These are phyloP conservation scores for Penaeus japonicus DNA, from an alignment of 1,140 invertebrate genomes.

Conservation along the genomic window DNA sequence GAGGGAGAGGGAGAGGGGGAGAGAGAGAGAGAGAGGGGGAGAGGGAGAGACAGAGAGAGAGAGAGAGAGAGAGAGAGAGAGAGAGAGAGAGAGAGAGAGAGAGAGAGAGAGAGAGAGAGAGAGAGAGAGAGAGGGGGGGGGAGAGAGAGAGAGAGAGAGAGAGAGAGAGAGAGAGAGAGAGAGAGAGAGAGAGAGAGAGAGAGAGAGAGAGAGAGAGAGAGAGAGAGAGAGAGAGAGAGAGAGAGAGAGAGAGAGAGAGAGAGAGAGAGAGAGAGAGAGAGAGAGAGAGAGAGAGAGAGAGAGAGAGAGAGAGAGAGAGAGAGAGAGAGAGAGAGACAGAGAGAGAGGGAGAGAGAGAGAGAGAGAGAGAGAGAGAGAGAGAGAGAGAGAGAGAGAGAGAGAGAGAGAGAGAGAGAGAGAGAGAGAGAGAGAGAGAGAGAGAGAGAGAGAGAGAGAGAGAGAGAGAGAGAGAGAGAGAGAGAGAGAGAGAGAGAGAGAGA, in stretches of 20 bases:
- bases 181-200: background rate
- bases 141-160: background rate
- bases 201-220: background rate
- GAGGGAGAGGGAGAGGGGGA: background rate
- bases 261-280: background rate
- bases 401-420: background rate
- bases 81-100: background rate
- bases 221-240: background rate
- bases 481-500: background rate
- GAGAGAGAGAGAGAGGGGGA: background rate
- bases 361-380: background rate
- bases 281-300: background rate
- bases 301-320: background rate
- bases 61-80: no score
- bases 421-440: background rate
- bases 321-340: background rate
- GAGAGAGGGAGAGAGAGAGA: background rate
- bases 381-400: background rate
- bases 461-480: background rate
- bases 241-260: background rate
- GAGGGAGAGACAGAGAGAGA: background rate
- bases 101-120: background rate
- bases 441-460: background rate
- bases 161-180: background rate
- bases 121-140: background rate